phyloP scores from a whole-genome alignment of 2,888 invertebrate genomes.

The Orthosia gothica region DNA sequence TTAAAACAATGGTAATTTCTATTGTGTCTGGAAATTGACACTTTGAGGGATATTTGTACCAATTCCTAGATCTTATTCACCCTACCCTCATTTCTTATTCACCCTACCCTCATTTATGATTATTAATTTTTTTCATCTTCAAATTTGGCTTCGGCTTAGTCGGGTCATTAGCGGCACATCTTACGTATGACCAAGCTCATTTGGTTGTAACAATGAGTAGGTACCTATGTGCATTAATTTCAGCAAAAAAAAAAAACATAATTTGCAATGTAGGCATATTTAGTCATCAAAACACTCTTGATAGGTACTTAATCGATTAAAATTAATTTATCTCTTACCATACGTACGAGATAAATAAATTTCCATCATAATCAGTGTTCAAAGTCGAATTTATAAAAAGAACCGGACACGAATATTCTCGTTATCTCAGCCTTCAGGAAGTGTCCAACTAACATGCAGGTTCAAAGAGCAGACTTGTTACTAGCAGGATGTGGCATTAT shows the following conservation, averaged over 20 bases:
- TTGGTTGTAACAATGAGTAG: background rate
- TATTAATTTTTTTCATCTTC: background rate
- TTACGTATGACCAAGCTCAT: conserved; percentile 11
- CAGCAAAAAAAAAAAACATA: background rate
- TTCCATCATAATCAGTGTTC: conserved; percentile 19
- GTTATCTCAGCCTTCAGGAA: conserved; percentile 47
- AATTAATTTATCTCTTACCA: background rate
- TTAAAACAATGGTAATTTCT: too few species aligned
- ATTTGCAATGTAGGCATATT: background rate
- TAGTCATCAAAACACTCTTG: conserved; percentile 12
- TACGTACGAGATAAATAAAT: background rate
- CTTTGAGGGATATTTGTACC: background rate
- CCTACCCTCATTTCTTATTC: conserved; percentile 23
- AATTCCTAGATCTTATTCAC: background rate
- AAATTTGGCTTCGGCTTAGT: too few species aligned
- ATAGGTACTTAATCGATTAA: background rate
- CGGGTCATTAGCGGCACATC: background rate
- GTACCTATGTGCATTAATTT: background rate
- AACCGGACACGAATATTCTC: conserved; percentile 42
- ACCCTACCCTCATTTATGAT: conserved; percentile 30
- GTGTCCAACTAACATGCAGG: conserved; percentile 24
- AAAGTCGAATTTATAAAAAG: conserved; percentile 37
- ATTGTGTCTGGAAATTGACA: too few species aligned
- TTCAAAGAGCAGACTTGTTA: conserved; percentile 43
- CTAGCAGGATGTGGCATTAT: conserved; percentile 51